These are phyloP conservation scores for Sinelater perroti DNA, from an alignment of 2,888 invertebrate genomes.

Conservation along the genomic window DNA sequence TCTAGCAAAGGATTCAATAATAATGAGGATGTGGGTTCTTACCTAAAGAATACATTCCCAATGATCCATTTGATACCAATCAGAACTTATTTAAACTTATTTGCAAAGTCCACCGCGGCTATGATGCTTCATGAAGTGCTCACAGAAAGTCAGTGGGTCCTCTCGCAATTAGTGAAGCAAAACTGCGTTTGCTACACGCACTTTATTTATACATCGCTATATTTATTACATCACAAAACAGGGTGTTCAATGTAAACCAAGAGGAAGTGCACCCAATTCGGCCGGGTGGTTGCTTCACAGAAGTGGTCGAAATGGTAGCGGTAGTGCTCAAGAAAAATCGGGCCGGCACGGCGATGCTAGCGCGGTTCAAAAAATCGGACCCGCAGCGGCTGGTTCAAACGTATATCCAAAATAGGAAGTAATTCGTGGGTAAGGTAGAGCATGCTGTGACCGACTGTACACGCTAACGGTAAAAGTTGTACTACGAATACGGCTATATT, in stretches of 20 bases:
- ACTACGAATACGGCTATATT: constrained; percentile 60
- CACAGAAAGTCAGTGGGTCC: too few relatives aligned
- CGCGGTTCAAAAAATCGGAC: too few relatives aligned
- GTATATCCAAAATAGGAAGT: constrained; percentile 15
- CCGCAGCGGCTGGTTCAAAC: too few relatives aligned
- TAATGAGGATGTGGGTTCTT: constrained; percentile 38
- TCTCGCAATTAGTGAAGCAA: too few relatives aligned
- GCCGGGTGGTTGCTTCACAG: too few relatives aligned
- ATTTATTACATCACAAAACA: constrained; percentile 10
- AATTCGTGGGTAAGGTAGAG: constrained; percentile 21
- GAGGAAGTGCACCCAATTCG: too few relatives aligned
- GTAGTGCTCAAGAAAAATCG: too few relatives aligned
- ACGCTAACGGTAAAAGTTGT: constrained; percentile 61
- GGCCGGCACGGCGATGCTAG: too few relatives aligned
- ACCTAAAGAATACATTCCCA: constrained; percentile 60
- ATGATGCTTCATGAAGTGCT: too few relatives aligned
- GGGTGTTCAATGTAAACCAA: too few relatives aligned
- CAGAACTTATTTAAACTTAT: constrained; percentile 19
- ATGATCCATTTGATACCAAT: constrained; percentile 51
- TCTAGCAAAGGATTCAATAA: neutral
- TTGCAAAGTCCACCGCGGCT: constrained; percentile 23
- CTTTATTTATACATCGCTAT: neutral
- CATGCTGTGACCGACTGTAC: constrained; percentile 50
- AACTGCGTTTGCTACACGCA: neutral
- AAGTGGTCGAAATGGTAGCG: too few relatives aligned